Evolutionary conservation across 2,113 vertebrate genomes (phyloP).

Genomic region (Scopus umbretta): DNA sequence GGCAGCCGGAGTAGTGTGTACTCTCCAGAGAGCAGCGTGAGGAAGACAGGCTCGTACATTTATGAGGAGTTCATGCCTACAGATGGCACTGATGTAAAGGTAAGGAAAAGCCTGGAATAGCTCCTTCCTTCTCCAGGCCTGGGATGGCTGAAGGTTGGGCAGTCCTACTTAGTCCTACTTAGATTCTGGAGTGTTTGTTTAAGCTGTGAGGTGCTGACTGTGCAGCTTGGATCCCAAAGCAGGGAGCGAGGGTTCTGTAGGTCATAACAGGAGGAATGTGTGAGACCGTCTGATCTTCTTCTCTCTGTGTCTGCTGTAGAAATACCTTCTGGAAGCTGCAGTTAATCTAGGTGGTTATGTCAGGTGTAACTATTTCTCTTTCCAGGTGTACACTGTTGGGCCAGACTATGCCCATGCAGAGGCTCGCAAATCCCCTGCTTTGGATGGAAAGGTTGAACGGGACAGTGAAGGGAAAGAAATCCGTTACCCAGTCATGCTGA

Average conservation of each 20-base stretch:
- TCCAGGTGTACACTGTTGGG: slow-evolving; percentile 95
- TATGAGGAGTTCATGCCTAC: slow-evolving; percentile 99
- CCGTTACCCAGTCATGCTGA: slow-evolving; percentile 97
- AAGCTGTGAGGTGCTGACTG: neutral
- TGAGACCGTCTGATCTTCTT: neutral
- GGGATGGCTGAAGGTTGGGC: neutral
- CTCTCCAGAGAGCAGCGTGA: slow-evolving; percentile 95
- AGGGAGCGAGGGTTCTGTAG: neutral
- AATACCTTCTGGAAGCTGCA: neutral
- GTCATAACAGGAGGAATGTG: neutral
- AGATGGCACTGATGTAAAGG: slow-evolving; percentile 98
- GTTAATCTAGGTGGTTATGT: neutral
- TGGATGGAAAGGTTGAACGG: slow-evolving; percentile 97
- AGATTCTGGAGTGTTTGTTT: neutral
- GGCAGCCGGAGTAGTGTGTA: slow-evolving; percentile 98
- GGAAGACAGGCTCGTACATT: slow-evolving; percentile 98
- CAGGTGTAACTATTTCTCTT: neutral
- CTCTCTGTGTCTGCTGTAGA: neutral
- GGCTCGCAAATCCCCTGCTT: slow-evolving; percentile 93
- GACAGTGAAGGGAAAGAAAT: slow-evolving; percentile 98
- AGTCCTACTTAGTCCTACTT: neutral
- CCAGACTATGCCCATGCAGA: slow-evolving; percentile 97
- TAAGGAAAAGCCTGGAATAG: slow-evolving; percentile 33
- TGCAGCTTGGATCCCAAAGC: neutral
- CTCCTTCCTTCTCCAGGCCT: neutral